Percentiles rank a stretch among this genome's conserved stretches.
Conservation (phyloP, 1,140 invertebrate genomes). For the Ceratosolen fusciceps region DNA sequence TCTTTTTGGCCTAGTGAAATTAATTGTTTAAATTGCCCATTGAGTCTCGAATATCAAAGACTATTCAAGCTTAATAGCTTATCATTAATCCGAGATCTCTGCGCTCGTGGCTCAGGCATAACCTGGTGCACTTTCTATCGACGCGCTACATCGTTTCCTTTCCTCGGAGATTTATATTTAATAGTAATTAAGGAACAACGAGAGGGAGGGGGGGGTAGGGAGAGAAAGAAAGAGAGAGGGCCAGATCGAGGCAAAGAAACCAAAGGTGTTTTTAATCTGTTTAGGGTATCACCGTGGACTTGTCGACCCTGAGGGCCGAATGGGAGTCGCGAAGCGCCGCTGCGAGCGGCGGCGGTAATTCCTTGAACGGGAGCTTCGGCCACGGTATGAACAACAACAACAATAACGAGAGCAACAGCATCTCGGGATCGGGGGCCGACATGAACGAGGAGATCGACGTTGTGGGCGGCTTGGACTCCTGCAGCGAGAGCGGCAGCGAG, state of each 20-base stretch:
- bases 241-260: background rate
- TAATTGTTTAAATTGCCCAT: no score
- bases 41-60: no score
- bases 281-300: constrained; percentile 85
- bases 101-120: no score
- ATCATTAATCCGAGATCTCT: no score
- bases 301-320: constrained; percentile 84
- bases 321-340: constrained; percentile 80
- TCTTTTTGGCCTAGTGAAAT: no score
- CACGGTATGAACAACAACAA: constrained; percentile 56
- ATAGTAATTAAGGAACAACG: no score
- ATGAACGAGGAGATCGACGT: constrained; percentile 84
- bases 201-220: no score
- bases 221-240: no score
- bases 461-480: constrained; percentile 77
- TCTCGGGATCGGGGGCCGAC: constrained; percentile 80
- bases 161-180: no score
- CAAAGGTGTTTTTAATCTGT: constrained; percentile 6
- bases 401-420: constrained; percentile 56
- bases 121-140: no score
- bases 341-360: constrained; percentile 57
- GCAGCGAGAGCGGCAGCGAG: constrained; percentile 75
- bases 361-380: constrained; percentile 59
- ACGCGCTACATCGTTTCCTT: no score
- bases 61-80: no score